phyloP scores from a whole-genome alignment of 2,888 invertebrate species.

The Pseudococcus jackbeardsleyi region DNA sequence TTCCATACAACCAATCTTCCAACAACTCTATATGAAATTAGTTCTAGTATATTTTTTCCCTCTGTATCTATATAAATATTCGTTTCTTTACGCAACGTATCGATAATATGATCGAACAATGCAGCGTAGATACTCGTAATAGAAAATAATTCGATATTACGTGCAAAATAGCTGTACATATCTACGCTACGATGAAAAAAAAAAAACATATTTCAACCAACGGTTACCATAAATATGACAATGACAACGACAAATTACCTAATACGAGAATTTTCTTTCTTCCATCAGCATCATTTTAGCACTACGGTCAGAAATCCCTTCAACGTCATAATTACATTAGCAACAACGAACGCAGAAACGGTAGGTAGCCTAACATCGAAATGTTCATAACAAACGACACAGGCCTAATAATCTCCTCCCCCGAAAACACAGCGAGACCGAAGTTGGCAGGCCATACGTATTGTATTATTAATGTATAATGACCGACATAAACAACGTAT shows the following conservation, averaged over 20 bases:
- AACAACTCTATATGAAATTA: slow-evolving; percentile 21
- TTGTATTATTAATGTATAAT: slow-evolving; percentile 35
- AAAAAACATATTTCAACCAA: background rate
- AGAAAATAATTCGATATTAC: slow-evolving; percentile 11
- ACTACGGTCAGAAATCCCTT: background rate
- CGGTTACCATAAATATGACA: background rate
- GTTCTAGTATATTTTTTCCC: background rate
- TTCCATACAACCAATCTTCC: slow-evolving; percentile 7
- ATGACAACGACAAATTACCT: background rate
- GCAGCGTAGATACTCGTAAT: background rate
- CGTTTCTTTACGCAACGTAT: slow-evolving; percentile 29
- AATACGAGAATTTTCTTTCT: slow-evolving; percentile 14
- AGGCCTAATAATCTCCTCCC: slow-evolving; percentile 13
- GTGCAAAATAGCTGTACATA: background rate
- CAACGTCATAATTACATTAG: background rate
- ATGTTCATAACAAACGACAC: background rate
- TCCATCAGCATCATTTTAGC: background rate
- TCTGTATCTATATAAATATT: background rate
- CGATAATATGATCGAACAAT: slow-evolving; percentile 5
- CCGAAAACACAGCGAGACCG: background rate
- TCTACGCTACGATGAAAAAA: background rate
- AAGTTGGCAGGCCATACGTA: slow-evolving; percentile 14
- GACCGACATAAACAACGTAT: slow-evolving; percentile 41
- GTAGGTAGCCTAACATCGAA: background rate
- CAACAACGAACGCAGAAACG: background rate